A percentile compares a stretch with the other conserved stretches of the same genome.
These are phyloP conservation scores for Caerostris darwini DNA, from an alignment of 1,140 invertebrate genomes.

Conservation along the genomic window DNA sequence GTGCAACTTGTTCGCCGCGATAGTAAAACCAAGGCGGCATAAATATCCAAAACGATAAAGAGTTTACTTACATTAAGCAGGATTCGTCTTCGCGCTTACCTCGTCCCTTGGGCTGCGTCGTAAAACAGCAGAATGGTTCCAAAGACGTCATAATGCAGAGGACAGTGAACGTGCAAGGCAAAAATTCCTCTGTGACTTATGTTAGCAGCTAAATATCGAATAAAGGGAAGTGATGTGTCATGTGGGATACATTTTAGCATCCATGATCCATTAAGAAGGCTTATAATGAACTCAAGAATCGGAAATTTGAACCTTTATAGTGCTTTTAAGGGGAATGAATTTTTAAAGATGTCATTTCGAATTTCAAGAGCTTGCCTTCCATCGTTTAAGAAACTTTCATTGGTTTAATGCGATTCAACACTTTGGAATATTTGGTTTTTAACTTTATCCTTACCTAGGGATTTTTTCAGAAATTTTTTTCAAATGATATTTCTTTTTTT, in stretches of 20 bases:
- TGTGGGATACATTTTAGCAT: not conserved
- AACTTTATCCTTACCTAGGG: no score
- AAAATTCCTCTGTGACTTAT: not conserved
- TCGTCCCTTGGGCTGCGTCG: not conserved
- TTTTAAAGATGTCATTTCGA: not conserved
- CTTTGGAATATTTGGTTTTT: no score
- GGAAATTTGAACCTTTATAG: not conserved
- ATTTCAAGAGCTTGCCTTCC: no score
- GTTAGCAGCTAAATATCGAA: not conserved
- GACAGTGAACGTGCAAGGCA: not conserved
- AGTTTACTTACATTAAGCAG: not conserved
- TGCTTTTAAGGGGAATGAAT: not conserved
- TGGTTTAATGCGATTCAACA: no score
- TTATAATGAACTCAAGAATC: not conserved
- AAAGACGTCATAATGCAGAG: not conserved
- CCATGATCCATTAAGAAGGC: not conserved
- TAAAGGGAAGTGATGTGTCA: not conserved
- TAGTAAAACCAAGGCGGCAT: not conserved
- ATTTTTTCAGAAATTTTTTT: no score
- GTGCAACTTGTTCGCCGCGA: not conserved
- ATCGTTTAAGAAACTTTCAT: no score
- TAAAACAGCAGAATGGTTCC: not conserved
- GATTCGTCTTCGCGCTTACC: not conserved
- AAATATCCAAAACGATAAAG: constrained; percentile 16
- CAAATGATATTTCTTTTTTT: no score